These are phyloP conservation scores for Saccostrea glomerata DNA, from an alignment of 1,140 invertebrate genomes.

Conservation along the genomic window DNA sequence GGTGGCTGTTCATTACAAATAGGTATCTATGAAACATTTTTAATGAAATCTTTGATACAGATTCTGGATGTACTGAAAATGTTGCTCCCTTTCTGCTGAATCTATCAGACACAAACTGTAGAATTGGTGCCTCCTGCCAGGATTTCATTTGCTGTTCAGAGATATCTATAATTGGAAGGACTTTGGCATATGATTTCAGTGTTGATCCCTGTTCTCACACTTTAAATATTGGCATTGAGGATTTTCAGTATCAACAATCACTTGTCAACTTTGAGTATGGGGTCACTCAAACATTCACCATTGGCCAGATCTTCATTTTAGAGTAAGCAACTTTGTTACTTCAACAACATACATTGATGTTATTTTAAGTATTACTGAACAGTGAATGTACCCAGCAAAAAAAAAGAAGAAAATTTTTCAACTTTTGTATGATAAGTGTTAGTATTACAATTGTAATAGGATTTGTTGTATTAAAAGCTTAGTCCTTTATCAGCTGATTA, in stretches of 20 bases:
- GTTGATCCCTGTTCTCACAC: conserved; percentile 22
- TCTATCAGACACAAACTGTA: conserved; percentile 7
- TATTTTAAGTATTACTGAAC: too few species aligned
- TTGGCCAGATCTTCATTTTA: conserved; percentile 6
- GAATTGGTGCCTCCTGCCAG: conserved; percentile 22
- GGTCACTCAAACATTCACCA: background rate
- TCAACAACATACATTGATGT: background rate
- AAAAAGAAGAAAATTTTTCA: too few species aligned
- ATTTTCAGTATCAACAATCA: conserved; percentile 9
- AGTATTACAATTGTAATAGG: too few species aligned
- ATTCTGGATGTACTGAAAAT: conserved; percentile 27
- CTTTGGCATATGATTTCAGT: background rate
- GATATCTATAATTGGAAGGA: conserved; percentile 4
- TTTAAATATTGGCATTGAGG: conserved; percentile 16
- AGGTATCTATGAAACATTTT: too few species aligned
- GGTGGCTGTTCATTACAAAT: too few species aligned
- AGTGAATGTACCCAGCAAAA: too few species aligned
- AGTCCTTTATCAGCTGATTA: background rate
- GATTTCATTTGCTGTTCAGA: conserved; percentile 18
- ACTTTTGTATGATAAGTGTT: too few species aligned
- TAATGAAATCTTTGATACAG: background rate
- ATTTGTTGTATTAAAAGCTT: too few species aligned
- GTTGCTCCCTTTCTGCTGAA: background rate
- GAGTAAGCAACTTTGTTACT: conserved; percentile 19
- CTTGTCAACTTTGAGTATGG: conserved; percentile 22